A percentile compares a stretch with the other conserved stretches of the same genome.
These are phyloP conservation scores for Semicossyphus pulcher DNA, from an alignment of 2,113 vertebrate genomes.

Conservation along the genomic window DNA sequence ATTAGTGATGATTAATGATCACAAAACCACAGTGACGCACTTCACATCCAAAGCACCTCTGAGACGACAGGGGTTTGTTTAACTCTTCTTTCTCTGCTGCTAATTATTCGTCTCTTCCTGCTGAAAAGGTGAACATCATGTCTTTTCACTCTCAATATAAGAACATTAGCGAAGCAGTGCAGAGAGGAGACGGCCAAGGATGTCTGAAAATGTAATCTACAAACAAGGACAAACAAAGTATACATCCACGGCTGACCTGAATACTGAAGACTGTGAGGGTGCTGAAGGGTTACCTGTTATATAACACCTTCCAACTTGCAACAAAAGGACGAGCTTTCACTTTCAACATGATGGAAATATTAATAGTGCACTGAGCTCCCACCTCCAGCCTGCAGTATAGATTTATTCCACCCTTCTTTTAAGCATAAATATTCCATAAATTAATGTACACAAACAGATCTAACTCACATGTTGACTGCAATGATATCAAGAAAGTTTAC, in stretches of 20 bases:
- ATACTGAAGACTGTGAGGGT: constrained; percentile 34
- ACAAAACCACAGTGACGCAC: constrained; percentile 44
- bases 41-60: constrained; percentile 45
- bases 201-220: constrained; percentile 17
- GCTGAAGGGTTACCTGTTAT: constrained; percentile 39
- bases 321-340: constrained; percentile 46
- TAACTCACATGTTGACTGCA: neutral
- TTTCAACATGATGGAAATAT: constrained; percentile 59
- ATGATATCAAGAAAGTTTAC: neutral
- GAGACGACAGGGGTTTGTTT: constrained; percentile 52
- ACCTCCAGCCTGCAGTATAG: constrained; percentile 10
- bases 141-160: constrained; percentile 11
- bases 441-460: neutral
- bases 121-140: neutral
- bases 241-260: constrained; percentile 31
- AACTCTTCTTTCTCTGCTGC: constrained; percentile 17
- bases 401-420: constrained; percentile 1
- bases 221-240: constrained; percentile 42
- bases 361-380: constrained; percentile 39
- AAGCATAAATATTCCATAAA: neutral
- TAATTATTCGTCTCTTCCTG: constrained; percentile 41
- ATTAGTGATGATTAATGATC: constrained; percentile 60
- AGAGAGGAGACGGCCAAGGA: constrained; percentile 15
- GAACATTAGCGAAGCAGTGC: neutral
- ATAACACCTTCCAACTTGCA: constrained; percentile 44